Base-by-base conservation (phyloP, 2,888 invertebrate species). In the Sycophila texana region DNA sequence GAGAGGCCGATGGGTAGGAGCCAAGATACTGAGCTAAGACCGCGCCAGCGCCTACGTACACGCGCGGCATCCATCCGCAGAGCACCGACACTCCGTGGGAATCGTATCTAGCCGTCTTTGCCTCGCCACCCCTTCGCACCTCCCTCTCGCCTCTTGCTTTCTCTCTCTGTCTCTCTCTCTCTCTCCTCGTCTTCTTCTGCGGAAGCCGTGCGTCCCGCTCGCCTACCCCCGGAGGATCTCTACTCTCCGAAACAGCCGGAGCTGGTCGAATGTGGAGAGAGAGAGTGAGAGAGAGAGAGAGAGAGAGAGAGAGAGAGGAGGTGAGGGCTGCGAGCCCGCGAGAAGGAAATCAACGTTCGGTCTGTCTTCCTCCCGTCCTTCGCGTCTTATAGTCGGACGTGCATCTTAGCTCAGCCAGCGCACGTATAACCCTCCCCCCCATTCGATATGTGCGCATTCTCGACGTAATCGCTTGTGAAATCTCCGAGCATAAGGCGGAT, bases 31-130 rank as follows among this genome's bases (percentile, higher is more conserved):
- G 39, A 39, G 39, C 39, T 39, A 63, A 75, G 75, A 75, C 74
- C 79, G 49, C 61, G 72, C 39, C 18, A 14, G 55, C 80, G 82
- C 82, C 83, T 86, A 60, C 47, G 58, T 60, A 58, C 39, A 58
- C 58, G 47, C 85, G 86, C 86, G 85, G 86, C 88, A 87, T 88
- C 87, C 87, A 85, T 84, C 84, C 83, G 81, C 84, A 66, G 51
- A 83, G 85, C 86, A 86, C 89, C 86, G 85, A 86, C 85, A 85
- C 86, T 85, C 84, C 83, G 84, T 83, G 82, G 85, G 83, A 82
- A 82, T 82, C 83, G 82, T 66, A 75, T 85, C 85, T 84, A 83
- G 82, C 84, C 83, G 39, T 39, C 39, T 39, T 39, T 84, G 16
- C n/a, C 55, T 74, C 84, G 81, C 80, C 81, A 79, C 72, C 82